Base-by-base conservation (phyloP, 2,113 vertebrate species). In the Ornithorhynchus anatinus region DNA sequence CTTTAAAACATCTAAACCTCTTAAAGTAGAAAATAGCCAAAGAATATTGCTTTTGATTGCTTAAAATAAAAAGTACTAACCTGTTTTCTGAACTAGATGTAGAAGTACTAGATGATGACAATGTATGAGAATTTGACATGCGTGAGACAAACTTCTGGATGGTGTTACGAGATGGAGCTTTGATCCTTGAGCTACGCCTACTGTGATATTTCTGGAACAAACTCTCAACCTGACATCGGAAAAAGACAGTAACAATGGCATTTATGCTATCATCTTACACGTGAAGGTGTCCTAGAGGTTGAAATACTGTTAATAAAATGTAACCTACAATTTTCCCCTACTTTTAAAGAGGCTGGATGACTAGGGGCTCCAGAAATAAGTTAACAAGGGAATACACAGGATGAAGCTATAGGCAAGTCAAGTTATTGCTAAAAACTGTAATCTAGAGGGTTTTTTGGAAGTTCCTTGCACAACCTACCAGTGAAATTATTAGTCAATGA, bases 121-220 rank as follows among this genome's bases (percentile, higher is more conserved):
- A 89, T 73, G 94, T 95, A 89, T 96, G 95, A 56, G 95, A 95
- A 84, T 95, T 96, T 74, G 96, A 95, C 94, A 97, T 96, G 88
- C 96, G 95, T 68, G 95, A 96, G 54, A 97, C 96, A 90, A 96
- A 96, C 93, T 97, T 97, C 93, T 96, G 95, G 91, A 96, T 96
- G 92, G 96, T 96, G 89, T 89, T 97, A 88, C 96, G 95, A 75
- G 96, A 97, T 80, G 95, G 95, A 70, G 96, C 96, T 93, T 97
- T 96, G 92, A 97, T 97, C 77, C 96, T 91, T 3, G 95, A 97
- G 91, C 95, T 96, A 86, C 96, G 94, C 66, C 95, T 93, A 90
- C 88, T 96, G 92, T 96, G 96, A 80, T 97, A 97, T 89, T 96
- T 97, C 94, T 96, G 95, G 91, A 97, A 96, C 88, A 97, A 93